phyloP scores from a whole-genome alignment of 2,888 invertebrate genomes.

The Polyommatus iphigenia region DNA sequence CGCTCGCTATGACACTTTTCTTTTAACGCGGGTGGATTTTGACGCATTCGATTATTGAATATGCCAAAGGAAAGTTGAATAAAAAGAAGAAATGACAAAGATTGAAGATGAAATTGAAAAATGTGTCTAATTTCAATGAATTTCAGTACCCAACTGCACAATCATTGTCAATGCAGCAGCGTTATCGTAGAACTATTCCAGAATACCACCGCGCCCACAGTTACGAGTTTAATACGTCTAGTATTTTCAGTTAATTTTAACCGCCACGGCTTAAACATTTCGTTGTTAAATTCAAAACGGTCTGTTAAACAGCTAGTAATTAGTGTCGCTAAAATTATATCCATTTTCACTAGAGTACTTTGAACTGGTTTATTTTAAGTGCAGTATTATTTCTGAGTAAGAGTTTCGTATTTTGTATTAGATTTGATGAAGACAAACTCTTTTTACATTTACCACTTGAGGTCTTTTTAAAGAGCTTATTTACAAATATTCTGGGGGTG shows the following conservation, averaged over 20 bases:
- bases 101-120: too few relatives aligned
- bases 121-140: too few relatives aligned
- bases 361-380: background rate
- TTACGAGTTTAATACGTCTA: constrained; percentile 5
- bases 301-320: constrained; percentile 12
- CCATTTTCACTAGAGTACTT: background rate
- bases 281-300: constrained; percentile 15
- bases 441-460: too few relatives aligned
- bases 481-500: too few relatives aligned
- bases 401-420: too few relatives aligned
- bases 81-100: too few relatives aligned
- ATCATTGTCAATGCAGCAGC: background rate
- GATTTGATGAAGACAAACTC: too few relatives aligned
- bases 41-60: too few relatives aligned
- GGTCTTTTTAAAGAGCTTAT: too few relatives aligned
- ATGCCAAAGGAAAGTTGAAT: too few relatives aligned
- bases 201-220: background rate
- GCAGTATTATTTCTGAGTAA: background rate
- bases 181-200: background rate
- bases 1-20: too few relatives aligned
- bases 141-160: background rate
- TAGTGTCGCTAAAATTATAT: constrained; percentile 13
- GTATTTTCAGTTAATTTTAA: background rate
- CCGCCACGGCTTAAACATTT: constrained; percentile 3
- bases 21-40: too few relatives aligned